phyloP scores from a whole-genome alignment of 1,140 invertebrate genomes.

The Ephestia elutella region DNA sequence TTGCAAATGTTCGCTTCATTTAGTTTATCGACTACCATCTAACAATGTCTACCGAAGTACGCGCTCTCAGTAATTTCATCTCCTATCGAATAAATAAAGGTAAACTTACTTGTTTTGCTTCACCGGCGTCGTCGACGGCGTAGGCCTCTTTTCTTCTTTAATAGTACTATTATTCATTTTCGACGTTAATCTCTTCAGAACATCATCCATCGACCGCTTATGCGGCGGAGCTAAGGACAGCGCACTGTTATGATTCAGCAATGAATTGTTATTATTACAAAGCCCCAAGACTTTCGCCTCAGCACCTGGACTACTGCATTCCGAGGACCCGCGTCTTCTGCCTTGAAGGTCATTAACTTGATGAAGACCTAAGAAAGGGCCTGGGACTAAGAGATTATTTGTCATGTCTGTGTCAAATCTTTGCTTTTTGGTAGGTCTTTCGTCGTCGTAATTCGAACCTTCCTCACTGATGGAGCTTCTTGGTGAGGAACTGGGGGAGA shows the following conservation, averaged over 20 bases:
- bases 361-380: slow-evolving; percentile 71
- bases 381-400: slow-evolving; percentile 72
- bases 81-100: slow-evolving; percentile 3
- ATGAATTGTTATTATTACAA: slow-evolving; percentile 72
- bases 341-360: slow-evolving; percentile 69
- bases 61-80: too few species aligned
- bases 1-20: too few species aligned
- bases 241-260: slow-evolving; percentile 70
- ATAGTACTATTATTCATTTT: slow-evolving; percentile 84
- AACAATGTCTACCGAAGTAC: too few species aligned
- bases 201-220: slow-evolving; percentile 88
- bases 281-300: slow-evolving; percentile 74
- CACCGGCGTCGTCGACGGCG: slow-evolving; percentile 78
- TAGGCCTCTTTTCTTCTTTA: slow-evolving; percentile 79
- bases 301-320: slow-evolving; percentile 80
- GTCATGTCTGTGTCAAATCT: slow-evolving; percentile 72
- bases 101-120: slow-evolving; percentile 74
- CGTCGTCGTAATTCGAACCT: slow-evolving; percentile 74
- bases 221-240: slow-evolving; percentile 65
- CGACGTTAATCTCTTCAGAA: slow-evolving; percentile 86
- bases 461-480: slow-evolving; percentile 77
- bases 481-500: slow-evolving; percentile 75
- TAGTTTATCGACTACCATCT: too few species aligned
- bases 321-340: slow-evolving; percentile 77
- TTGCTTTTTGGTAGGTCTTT: slow-evolving; percentile 72